Base-by-base conservation (phyloP, 2,797 vertebrate species). In the Spatula clypeata region DNA sequence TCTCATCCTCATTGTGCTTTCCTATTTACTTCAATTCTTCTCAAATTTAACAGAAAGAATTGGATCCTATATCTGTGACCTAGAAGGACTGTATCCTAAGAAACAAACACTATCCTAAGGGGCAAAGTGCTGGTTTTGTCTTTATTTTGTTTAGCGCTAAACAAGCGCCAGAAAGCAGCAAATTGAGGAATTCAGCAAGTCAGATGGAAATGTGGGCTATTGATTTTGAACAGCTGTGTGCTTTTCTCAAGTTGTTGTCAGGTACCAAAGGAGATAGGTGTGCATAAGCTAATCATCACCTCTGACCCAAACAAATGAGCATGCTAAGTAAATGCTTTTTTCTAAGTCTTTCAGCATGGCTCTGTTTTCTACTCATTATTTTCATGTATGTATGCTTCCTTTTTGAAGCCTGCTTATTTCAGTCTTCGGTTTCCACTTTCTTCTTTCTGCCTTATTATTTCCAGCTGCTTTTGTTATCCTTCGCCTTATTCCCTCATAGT, bases 161-260 rank as follows among this genome's bases (percentile, higher is more conserved):
- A 55, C 36, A 81, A 93, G 87, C 16, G 58, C 7, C 29, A 67
- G 65, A 60, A 91, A 55, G 18, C 31, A 40, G 21, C 53, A 73
- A 44, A 90, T 2, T 18, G 40, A 42, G 45, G 11, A 60, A 19
- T 31, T 93, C 19, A 60, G 38, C 31, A 40, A 85, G 32, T 44
- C 13, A 87, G 76, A 76, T 67, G 42, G 40, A 87, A 66, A 60
- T 44, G 4, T 36, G 38, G 31, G 9, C 24, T 81, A 32, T 13
- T 58, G 51, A 27, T 79, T 97, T 92, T 79, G 31, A 79, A 51
- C 64, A 89, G 29, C 9, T 86, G 13, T 66, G 10, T 86, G 19
- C 49, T 92, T 96, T 88, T 45, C 64, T 81, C 31, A 81, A 23
- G 34, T 77, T 94, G 34, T 76, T 94, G 69, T 11, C 54, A 65